Percentiles rank a stretch among this genome's conserved stretches.
Conservation (phyloP, 2,113 vertebrate species). For the Urocolius indicus region DNA sequence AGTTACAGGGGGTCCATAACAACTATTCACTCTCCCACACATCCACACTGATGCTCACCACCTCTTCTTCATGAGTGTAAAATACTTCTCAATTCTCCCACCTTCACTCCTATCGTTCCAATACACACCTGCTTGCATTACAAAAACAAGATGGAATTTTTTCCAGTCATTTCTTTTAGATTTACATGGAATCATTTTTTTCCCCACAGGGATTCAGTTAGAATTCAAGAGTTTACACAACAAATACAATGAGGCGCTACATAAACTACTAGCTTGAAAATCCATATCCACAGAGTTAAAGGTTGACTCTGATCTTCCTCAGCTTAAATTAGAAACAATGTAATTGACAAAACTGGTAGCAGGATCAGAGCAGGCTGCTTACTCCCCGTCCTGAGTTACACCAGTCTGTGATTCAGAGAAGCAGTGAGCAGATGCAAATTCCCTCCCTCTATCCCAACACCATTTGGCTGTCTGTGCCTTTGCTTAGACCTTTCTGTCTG, state of each 20-base stretch:
- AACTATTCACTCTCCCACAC: fast-evolving
- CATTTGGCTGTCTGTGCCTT: background rate
- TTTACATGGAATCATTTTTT: background rate
- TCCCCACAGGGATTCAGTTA: background rate
- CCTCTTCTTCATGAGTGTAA: background rate
- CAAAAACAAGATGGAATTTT: background rate
- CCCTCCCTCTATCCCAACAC: background rate
- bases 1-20: background rate
- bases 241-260: background rate
- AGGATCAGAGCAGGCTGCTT: background rate
- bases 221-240: background rate
- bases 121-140: fast-evolving
- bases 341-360: background rate
- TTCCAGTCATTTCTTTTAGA: background rate
- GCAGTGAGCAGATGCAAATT: background rate
- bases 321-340: background rate
- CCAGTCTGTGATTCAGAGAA: background rate
- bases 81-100: background rate
- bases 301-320: background rate
- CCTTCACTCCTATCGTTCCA: background rate
- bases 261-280: background rate
- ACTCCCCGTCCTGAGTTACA: background rate
- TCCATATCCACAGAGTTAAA: background rate
- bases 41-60: background rate
- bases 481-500: background rate